These are phyloP conservation scores for Epinotia nisella DNA, from an alignment of 2,888 invertebrate genomes.

Conservation along the genomic window DNA sequence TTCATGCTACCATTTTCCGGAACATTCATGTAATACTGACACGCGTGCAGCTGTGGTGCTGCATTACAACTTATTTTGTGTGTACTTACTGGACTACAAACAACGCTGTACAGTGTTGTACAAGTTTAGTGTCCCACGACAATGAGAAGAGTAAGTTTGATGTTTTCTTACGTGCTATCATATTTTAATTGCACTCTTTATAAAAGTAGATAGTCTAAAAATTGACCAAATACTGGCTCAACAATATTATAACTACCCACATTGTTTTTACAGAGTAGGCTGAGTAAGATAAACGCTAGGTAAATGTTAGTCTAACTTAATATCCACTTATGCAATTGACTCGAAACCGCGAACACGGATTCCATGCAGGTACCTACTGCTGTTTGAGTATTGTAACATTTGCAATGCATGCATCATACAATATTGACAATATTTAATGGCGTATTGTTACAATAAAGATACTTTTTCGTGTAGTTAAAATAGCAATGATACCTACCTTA, in stretches of 20 bases:
- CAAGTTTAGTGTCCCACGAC: background rate
- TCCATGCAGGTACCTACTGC: too few species aligned
- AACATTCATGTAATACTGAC: slow-evolving; percentile 48
- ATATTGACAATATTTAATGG: too few species aligned
- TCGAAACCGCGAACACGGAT: background rate
- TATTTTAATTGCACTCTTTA: background rate
- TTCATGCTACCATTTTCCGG: slow-evolving; percentile 48
- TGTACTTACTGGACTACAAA: background rate
- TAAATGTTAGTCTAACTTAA: background rate
- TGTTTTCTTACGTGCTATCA: background rate
- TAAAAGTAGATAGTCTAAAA: background rate
- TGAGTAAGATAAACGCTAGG: background rate
- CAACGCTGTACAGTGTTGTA: slow-evolving; percentile 42
- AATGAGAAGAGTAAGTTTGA: background rate
- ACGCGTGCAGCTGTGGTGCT: slow-evolving; percentile 56
- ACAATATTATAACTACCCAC: background rate
- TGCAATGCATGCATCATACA: too few species aligned
- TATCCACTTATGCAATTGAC: background rate
- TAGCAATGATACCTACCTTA: background rate
- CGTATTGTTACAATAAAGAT: too few species aligned
- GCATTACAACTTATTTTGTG: slow-evolving; percentile 46
- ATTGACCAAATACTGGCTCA: background rate
- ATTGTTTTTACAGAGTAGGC: background rate
- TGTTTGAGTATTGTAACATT: too few species aligned
- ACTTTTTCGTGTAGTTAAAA: background rate